Percentiles rank a stretch among this genome's conserved stretches.
These are phyloP conservation scores for Elanus axillaris DNA, from an alignment of 2,113 vertebrate genomes.

Conservation along the genomic window DNA sequence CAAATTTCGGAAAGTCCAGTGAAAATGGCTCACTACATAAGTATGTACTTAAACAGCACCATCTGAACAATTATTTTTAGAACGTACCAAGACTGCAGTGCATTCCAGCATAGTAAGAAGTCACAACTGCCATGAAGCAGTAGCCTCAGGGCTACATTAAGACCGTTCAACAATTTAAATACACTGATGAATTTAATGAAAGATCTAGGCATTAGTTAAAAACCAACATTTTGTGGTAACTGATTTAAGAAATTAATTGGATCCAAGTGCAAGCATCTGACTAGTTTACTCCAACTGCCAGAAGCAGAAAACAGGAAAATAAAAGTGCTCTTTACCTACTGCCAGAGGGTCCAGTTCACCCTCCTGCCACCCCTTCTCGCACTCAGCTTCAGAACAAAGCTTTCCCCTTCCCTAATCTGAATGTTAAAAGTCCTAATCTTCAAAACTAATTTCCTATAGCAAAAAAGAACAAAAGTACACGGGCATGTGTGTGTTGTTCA, in stretches of 20 bases:
- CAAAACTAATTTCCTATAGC: background rate
- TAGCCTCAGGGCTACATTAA: conserved; percentile 14
- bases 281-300: conserved; percentile 7
- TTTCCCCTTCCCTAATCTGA: background rate
- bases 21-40: conserved; percentile 23
- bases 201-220: background rate
- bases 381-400: background rate
- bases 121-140: conserved; percentile 22
- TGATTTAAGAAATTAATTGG: conserved; percentile 9
- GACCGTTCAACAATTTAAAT: background rate
- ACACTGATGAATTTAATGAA: background rate
- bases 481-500: background rate
- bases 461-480: background rate
- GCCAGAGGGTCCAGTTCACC: background rate
- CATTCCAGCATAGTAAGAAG: conserved; percentile 50
- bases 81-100: background rate
- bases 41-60: conserved; percentile 29
- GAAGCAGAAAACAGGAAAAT: background rate
- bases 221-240: background rate
- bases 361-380: background rate
- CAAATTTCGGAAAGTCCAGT: background rate
- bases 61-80: conserved; percentile 63
- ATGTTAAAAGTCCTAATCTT: background rate
- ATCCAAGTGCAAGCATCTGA: conserved; percentile 7
- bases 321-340: background rate